phyloP scores from a whole-genome alignment of 2,888 invertebrate species.

The Lasioglossum vierecki region DNA sequence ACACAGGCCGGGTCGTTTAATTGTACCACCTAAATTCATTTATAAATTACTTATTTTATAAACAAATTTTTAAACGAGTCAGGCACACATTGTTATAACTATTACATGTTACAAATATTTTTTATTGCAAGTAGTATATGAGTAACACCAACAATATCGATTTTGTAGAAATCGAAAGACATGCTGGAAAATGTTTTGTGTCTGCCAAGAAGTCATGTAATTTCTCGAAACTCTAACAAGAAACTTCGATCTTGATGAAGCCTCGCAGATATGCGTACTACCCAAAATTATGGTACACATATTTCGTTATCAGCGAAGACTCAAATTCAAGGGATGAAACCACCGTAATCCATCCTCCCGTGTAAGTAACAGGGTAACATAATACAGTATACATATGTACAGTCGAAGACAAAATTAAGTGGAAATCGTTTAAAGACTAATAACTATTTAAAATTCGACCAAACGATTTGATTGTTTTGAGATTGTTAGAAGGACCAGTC shows the following conservation, averaged over 20 bases:
- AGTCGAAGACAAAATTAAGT: background rate
- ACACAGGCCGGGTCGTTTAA: background rate
- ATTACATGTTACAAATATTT: background rate
- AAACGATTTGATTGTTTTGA: no score
- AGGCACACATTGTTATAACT: background rate
- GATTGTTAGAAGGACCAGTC: no score
- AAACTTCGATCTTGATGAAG: background rate
- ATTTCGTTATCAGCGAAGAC: background rate
- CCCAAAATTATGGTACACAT: background rate
- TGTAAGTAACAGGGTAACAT: background rate
- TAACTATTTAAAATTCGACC: no score
- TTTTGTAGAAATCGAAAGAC: background rate
- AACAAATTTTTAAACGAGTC: background rate
- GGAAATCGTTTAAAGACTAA: background rate
- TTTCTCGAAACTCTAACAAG: background rate
- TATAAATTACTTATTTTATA: background rate
- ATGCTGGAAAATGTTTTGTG: background rate
- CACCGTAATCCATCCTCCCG: background rate
- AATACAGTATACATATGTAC: background rate
- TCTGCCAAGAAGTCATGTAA: background rate
- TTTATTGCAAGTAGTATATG: no score
- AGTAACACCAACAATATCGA: background rate
- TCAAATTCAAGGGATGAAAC: background rate
- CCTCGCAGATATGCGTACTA: background rate
- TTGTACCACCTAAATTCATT: background rate